These are phyloP conservation scores for Rhopilema esculentum DNA, from an alignment of 30 jellyfish, hydroid and myxozoan species.

Conservation along the genomic window DNA sequence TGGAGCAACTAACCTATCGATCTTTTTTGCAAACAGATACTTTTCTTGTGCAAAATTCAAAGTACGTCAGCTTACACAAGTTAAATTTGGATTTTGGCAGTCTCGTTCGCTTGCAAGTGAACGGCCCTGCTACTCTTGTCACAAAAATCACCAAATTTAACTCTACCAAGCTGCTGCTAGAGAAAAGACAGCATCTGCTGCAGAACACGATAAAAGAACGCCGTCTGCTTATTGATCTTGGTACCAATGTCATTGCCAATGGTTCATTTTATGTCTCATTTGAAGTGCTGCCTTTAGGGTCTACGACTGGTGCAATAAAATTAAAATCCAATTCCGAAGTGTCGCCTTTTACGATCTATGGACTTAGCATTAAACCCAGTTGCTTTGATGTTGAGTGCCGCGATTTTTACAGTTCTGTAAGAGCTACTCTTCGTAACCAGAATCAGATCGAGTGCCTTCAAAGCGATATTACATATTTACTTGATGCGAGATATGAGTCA, in stretches of 20 bases:
- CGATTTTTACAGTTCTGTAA: background rate
- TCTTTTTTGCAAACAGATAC: background rate
- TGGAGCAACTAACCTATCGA: background rate
- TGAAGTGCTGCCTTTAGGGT: background rate
- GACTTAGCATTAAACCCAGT: background rate
- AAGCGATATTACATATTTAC: background rate
- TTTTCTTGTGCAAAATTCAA: background rate
- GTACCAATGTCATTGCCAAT: background rate
- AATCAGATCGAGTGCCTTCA: constrained; percentile 14
- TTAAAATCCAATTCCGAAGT: background rate
- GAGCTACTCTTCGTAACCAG: background rate
- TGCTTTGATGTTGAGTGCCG: constrained; percentile 29
- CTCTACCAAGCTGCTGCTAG: background rate
- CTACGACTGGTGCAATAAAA: background rate
- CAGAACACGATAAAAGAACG: background rate
- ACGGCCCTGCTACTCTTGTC: background rate
- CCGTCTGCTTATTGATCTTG: background rate
- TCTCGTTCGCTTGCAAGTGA: background rate
- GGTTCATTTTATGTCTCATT: background rate
- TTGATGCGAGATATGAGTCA: constrained; percentile 17
- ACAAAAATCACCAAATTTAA: background rate
- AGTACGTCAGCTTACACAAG: background rate
- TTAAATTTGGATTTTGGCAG: background rate
- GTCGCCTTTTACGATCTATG: background rate
- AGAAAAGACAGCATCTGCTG: background rate